Conservation (phyloP, 2,888 invertebrate species). For the Sesia apiformis region DNA sequence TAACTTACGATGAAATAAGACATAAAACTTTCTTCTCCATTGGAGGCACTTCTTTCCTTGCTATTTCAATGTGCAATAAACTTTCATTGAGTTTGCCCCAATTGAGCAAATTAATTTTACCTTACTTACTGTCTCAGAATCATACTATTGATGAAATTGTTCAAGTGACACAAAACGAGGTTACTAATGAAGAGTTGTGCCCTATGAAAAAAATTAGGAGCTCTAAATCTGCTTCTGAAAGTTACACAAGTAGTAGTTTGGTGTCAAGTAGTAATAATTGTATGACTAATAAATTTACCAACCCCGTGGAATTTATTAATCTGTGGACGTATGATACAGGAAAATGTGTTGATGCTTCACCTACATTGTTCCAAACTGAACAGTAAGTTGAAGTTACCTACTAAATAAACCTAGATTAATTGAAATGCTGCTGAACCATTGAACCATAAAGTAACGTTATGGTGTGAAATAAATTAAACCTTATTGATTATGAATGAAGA, state of each 20-base stretch:
- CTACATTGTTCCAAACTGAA: constrained; percentile 64
- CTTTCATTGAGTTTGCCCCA: constrained; percentile 54
- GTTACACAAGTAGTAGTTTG: not conserved
- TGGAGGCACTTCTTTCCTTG: constrained; percentile 83
- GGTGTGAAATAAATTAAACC: too few relatives aligned
- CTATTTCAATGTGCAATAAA: constrained; percentile 76
- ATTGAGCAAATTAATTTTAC: constrained; percentile 67
- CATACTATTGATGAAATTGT: constrained; percentile 49
- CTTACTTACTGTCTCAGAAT: constrained; percentile 65
- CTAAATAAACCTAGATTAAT: not conserved
- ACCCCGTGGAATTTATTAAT: constrained; percentile 44
- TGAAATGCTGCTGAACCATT: too few relatives aligned
- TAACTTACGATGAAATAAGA: constrained; percentile 45
- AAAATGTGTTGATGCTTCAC: constrained; percentile 90
- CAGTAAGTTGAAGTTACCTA: constrained; percentile 47
- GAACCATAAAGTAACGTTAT: too few relatives aligned
- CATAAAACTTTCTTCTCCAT: constrained; percentile 69
- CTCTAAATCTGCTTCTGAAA: constrained; percentile 13
- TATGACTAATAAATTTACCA: constrained; percentile 2
- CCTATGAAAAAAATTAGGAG: constrained; percentile 26
- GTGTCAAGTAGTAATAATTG: constrained; percentile 6
- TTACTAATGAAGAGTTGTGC: constrained; percentile 12
- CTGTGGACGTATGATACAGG: constrained; percentile 77
- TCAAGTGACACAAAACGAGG: constrained; percentile 34
- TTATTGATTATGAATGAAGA: too few relatives aligned